phyloP scores from a whole-genome alignment of 1,140 invertebrate species.

The Halotydeus destructor region DNA sequence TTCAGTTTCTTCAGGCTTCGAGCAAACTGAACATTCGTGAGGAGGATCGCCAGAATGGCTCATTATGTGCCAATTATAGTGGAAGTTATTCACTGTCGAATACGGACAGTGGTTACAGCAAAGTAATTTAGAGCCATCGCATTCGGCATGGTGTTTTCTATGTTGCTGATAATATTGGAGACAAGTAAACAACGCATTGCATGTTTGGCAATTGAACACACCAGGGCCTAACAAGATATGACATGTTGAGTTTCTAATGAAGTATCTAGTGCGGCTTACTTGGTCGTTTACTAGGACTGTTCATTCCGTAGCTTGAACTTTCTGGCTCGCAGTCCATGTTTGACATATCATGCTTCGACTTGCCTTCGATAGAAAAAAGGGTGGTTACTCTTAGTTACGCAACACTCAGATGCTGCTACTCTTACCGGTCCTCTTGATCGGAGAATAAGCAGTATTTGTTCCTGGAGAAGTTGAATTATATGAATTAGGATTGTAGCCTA shows the following conservation, averaged over 20 bases:
- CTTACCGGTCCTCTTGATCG: too few relatives aligned
- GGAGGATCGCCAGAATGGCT: conserved; percentile 4
- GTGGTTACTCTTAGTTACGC: too few relatives aligned
- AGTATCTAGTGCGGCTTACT: too few relatives aligned
- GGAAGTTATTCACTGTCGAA: conserved; percentile 7
- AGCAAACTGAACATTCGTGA: conserved; percentile 13
- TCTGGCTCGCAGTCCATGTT: too few relatives aligned
- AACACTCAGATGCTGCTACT: too few relatives aligned
- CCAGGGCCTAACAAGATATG: conserved; percentile 6
- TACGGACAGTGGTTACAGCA: conserved; percentile 12
- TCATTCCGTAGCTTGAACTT: too few relatives aligned
- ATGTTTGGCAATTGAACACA: conserved; percentile 14
- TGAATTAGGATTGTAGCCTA: too few relatives aligned
- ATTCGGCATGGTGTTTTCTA: conserved; percentile 10
- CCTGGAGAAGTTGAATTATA: too few relatives aligned
- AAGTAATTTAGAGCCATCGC: conserved; percentile 8
- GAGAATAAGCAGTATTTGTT: too few relatives aligned
- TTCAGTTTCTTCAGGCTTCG: background rate
- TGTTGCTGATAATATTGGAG: conserved; percentile 15
- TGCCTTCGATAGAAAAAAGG: too few relatives aligned
- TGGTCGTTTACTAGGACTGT: background rate
- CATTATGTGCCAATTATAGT: conserved; percentile 14
- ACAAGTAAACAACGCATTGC: conserved; percentile 14
- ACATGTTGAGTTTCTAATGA: too few relatives aligned
- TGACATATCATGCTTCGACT: too few relatives aligned